Conservation (phyloP, 2,797 vertebrate species). For the Pseudochaenichthys georgianus region DNA sequence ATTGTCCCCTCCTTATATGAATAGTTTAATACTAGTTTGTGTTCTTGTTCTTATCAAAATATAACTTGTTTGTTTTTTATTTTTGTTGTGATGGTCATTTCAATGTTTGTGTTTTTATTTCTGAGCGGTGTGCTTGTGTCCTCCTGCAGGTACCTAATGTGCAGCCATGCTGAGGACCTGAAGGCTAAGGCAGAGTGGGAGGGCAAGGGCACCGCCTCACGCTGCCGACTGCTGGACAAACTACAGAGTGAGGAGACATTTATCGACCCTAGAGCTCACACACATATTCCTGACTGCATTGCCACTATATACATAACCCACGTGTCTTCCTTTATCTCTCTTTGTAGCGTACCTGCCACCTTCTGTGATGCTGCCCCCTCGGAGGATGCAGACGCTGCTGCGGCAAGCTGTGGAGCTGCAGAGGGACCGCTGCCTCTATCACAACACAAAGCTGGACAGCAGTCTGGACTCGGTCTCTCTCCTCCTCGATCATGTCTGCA, state of each 20-base stretch:
- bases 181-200: slow-evolving; percentile 99
- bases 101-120: not conserved
- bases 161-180: slow-evolving; percentile 97
- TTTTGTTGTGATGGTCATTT: not conserved
- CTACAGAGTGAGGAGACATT: slow-evolving; percentile 92
- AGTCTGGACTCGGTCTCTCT: slow-evolving; percentile 96
- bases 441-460: slow-evolving; percentile 97
- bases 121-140: slow-evolving; percentile 29
- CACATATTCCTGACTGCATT: not conserved
- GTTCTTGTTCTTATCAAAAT: not conserved
- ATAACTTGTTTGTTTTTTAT: not conserved
- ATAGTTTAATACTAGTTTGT: not conserved
- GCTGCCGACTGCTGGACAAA: slow-evolving; percentile 96
- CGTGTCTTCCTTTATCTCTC: slow-evolving; percentile 5
- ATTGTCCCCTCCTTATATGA: not conserved
- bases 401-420: slow-evolving; percentile 97
- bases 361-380: slow-evolving; percentile 98
- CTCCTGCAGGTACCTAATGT: slow-evolving; percentile 94
- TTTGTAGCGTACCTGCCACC: slow-evolving; percentile 94
- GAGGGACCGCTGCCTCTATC: slow-evolving; percentile 98
- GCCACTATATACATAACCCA: not conserved
- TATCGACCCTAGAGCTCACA: not conserved
- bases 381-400: slow-evolving; percentile 95
- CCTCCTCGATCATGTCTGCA: slow-evolving; percentile 98
- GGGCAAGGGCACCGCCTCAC: slow-evolving; percentile 95